A percentile compares a stretch with the other conserved stretches of the same genome.
These are phyloP conservation scores for Notolabrus celidotus DNA, from an alignment of 2,797 vertebrate species.

Conservation along the genomic window DNA sequence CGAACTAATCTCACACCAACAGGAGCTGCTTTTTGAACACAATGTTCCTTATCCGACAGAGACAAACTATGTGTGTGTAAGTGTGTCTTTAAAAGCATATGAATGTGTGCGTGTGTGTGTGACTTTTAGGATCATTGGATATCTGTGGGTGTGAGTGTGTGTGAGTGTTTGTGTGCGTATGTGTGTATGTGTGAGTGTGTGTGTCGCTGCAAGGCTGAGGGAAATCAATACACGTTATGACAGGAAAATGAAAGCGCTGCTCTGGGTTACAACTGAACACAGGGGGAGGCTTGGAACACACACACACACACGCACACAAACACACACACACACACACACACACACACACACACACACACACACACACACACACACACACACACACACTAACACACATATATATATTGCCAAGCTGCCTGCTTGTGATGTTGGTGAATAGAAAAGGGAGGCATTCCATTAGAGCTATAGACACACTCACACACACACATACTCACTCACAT, in stretches of 20 bases:
- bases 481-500: too few species aligned
- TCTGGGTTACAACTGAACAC: slow-evolving; percentile 84
- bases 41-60: slow-evolving; percentile 66
- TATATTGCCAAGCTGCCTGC: slow-evolving; percentile 66
- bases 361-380: slow-evolving; percentile 31
- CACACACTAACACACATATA: slow-evolving; percentile 28
- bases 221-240: slow-evolving; percentile 87
- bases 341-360: slow-evolving; percentile 26
- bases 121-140: too few species aligned
- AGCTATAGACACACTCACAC: slow-evolving; percentile 47
- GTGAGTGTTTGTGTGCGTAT: slow-evolving; percentile 38
- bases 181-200: slow-evolving; percentile 33
- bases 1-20: slow-evolving; percentile 79
- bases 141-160: slow-evolving; percentile 44
- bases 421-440: slow-evolving; percentile 76
- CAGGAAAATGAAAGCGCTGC: slow-evolving; percentile 84
- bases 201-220: slow-evolving; percentile 75
- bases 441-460: slow-evolving; percentile 79
- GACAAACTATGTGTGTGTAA: slow-evolving; percentile 62
- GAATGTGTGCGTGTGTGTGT: slow-evolving; percentile 30
- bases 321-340: slow-evolving; percentile 38
- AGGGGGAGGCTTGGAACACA: slow-evolving; percentile 63
- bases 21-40: slow-evolving; percentile 69
- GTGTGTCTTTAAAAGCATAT: slow-evolving; percentile 43
- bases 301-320: slow-evolving; percentile 39